Percentiles rank a stretch among this genome's conserved stretches.
Conservation (phyloP, 2,113 vertebrate species). For the Oncorhynchus tshawytscha region DNA sequence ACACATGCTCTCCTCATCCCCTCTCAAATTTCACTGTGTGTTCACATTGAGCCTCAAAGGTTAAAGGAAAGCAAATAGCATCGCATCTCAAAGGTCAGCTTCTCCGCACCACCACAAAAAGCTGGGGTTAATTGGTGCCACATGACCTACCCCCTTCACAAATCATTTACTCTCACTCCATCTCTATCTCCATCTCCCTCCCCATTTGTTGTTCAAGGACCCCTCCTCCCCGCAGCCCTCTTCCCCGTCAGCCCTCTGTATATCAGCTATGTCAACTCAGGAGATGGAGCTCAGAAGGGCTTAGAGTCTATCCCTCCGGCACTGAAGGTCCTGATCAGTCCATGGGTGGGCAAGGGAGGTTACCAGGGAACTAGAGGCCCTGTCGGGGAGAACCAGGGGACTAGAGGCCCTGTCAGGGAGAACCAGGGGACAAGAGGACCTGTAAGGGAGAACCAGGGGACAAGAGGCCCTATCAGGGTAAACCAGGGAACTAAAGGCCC, state of each 20-base stretch:
- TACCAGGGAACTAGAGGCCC: too few species aligned
- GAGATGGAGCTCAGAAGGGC: neutral
- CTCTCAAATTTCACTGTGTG: neutral
- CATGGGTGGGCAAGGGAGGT: neutral
- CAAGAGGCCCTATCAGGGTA: too few species aligned
- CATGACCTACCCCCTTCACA: neutral
- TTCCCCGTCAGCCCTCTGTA: neutral
- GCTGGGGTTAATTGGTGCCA: constrained; percentile 58
- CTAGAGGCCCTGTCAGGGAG: too few species aligned
- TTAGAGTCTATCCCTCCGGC: neutral
- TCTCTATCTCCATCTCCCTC: neutral
- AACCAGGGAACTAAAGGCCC: too few species aligned
- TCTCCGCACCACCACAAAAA: neutral
- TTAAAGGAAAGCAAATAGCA: constrained; percentile 11
- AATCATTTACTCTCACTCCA: constrained; percentile 7
- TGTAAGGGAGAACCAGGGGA: too few species aligned
- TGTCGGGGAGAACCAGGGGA: too few species aligned
- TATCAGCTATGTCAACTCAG: constrained; percentile 17
- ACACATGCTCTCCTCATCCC: neutral
- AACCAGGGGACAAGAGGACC: too few species aligned
- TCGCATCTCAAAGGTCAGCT: constrained; percentile 1
- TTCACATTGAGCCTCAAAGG: constrained; percentile 2
- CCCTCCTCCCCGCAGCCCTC: neutral
- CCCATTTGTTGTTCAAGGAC: neutral
- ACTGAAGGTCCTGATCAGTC: neutral